Base-by-base conservation (phyloP, 2,113 vertebrate species). In the Orientallactaga bullata region DNA sequence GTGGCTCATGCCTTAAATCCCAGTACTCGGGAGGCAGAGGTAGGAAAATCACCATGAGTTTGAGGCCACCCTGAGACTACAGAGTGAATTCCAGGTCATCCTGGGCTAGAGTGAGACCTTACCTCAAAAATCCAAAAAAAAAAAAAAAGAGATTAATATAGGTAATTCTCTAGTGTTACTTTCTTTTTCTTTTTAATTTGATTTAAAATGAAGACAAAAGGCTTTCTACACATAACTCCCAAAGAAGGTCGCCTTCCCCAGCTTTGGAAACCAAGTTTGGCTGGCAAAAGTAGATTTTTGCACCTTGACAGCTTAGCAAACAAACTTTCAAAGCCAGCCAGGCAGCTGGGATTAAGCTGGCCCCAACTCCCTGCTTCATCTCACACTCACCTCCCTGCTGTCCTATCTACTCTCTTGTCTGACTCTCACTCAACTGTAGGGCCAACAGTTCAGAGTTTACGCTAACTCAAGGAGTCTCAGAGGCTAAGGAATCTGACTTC, bases 201-300 rank as follows among this genome's bases (percentile, higher is more conserved):
- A 90, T 72, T 32, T 74, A 32, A 95, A 93, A 89, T 77, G 73
- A 81, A 84, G 7, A 96, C 65, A 85, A 82, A 88, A 51, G 65
- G 26, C 73, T 85, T 93, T 85, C 55, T 55, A 42, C 28, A 58
- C 20, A 71, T 3, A 55, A 82, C 58, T 91, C 39, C 73, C 79
- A 39, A 42, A 82, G 69, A 90, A 77, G 42, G 30, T 20, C 26
- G 16, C 51, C 10, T 23, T n/a, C 51, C n/a, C 32, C 15, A 7
- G 9, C 20, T 37, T 94, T 58, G 69, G 71, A 93, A 90, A 91
- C 13, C 86, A 78, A 84, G 55, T 28, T 37, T 91, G 37, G 47
- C 68, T 85, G 60, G 66, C 74, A 74, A 65, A n/a, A 89, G 55
- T 30, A 69, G 60, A 80, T 15, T 32, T 47, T 47, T 55, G 77